Evolutionary conservation across 2,888 invertebrate genomes (phyloP).

Genomic region (Tetrapedia diversipes): DNA sequence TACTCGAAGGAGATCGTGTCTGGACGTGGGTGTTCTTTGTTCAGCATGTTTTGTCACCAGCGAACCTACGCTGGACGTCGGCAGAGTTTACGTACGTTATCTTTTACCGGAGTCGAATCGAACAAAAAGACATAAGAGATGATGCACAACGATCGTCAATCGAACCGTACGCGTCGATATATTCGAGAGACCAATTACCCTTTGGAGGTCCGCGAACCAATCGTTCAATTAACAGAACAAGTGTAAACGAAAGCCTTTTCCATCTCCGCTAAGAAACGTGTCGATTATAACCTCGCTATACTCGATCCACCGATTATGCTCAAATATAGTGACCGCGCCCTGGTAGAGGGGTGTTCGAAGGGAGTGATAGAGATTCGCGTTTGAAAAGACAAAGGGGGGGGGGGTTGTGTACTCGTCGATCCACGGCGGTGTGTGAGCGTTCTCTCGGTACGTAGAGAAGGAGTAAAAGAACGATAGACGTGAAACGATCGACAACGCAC

Average conservation of each 20-base stretch:
- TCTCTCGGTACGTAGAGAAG: background rate
- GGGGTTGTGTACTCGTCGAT: background rate
- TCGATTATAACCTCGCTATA: background rate
- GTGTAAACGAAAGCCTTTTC: background rate
- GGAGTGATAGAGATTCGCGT: background rate
- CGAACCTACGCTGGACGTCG: too few species aligned
- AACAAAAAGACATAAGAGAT: too few species aligned
- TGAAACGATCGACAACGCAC: background rate
- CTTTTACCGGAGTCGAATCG: too few species aligned
- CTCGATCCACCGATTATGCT: constrained; percentile 26
- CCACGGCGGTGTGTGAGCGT: background rate
- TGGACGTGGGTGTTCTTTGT: background rate
- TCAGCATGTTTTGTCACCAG: too few species aligned
- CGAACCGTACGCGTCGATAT: too few species aligned
- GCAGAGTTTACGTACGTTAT: too few species aligned
- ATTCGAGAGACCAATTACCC: background rate
- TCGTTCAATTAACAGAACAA: too few species aligned
- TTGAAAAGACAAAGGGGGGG: background rate
- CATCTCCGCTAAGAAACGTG: background rate
- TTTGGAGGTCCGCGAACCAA: too few species aligned
- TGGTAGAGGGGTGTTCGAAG: constrained; percentile 2
- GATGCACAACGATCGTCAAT: too few species aligned
- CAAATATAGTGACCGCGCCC: constrained; percentile 16
- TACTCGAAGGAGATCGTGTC: background rate
- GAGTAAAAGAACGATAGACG: too few species aligned